These are phyloP conservation scores for Chrysopilus asiliformis DNA, from an alignment of 2,888 invertebrate genomes.

Conservation along the genomic window DNA sequence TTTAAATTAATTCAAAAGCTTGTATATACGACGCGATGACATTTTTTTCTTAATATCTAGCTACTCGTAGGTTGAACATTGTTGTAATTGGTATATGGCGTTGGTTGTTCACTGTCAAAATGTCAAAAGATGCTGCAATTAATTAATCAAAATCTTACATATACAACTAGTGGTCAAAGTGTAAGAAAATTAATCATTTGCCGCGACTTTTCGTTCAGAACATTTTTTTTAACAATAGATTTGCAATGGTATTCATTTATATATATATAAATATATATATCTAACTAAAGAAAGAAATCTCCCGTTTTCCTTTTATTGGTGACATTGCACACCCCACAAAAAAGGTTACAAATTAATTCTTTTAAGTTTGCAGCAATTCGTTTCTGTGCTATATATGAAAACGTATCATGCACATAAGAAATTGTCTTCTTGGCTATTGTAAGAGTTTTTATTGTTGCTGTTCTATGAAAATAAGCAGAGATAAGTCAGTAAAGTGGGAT, in stretches of 20 bases:
- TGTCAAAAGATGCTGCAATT: background rate
- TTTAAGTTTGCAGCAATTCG: background rate
- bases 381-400: too few species aligned
- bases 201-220: background rate
- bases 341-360: background rate
- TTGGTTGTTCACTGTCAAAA: background rate
- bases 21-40: too few species aligned
- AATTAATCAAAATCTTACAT: background rate
- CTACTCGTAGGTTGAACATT: too few species aligned
- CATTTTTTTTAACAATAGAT: background rate
- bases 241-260: too few species aligned
- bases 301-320: background rate
- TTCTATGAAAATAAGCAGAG: background rate
- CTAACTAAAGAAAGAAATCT: too few species aligned
- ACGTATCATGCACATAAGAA: too few species aligned
- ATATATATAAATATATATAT: too few species aligned
- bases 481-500: background rate
- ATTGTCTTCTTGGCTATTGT: too few species aligned
- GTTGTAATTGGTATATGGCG: too few species aligned
- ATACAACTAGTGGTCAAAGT: background rate
- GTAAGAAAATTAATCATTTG: background rate
- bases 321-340: background rate
- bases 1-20: too few species aligned
- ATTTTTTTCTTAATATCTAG: too few species aligned
- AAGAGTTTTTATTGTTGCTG: background rate